Percentiles rank a stretch among this genome's conserved stretches.
Conservation (phyloP, 2,113 vertebrate genomes). For the Girardinichthys multiradiatus region DNA sequence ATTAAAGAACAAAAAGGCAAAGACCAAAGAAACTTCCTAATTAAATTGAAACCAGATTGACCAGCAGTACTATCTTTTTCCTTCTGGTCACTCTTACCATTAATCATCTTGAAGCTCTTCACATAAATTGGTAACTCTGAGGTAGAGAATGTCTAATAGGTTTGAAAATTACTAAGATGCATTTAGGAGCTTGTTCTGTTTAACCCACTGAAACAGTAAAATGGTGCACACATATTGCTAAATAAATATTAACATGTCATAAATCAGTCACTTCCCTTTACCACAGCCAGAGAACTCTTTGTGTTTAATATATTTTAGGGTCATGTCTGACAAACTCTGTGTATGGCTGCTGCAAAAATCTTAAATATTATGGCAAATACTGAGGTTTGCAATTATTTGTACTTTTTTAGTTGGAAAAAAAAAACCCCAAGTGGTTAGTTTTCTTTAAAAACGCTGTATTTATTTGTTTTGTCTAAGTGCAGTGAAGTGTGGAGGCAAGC, state of each 20-base stretch:
- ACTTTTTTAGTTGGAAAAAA: not conserved
- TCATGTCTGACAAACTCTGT: not conserved
- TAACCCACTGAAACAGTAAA: not conserved
- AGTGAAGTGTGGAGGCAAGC: not conserved
- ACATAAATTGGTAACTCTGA: not conserved
- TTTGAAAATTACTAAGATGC: not conserved
- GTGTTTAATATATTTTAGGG: not conserved
- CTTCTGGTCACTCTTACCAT: not conserved
- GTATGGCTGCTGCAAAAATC: not conserved
- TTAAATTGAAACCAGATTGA: slow-evolving; percentile 3
- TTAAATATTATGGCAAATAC: not conserved
- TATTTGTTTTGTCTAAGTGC: not conserved
- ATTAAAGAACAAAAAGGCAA: not conserved
- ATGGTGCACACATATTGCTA: not conserved
- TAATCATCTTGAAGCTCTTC: not conserved
- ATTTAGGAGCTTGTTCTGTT: not conserved
- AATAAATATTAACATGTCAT: not conserved
- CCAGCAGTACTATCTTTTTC: not conserved
- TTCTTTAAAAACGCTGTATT: not conserved
- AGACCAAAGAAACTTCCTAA: not conserved
- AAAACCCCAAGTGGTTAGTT: not conserved
- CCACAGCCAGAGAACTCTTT: not conserved
- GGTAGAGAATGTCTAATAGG: not conserved
- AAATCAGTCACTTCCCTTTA: not conserved
- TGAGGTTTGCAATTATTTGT: not conserved